Evolutionary conservation across 2,888 invertebrate genomes (phyloP).

Genomic region (Molorchus minor): DNA sequence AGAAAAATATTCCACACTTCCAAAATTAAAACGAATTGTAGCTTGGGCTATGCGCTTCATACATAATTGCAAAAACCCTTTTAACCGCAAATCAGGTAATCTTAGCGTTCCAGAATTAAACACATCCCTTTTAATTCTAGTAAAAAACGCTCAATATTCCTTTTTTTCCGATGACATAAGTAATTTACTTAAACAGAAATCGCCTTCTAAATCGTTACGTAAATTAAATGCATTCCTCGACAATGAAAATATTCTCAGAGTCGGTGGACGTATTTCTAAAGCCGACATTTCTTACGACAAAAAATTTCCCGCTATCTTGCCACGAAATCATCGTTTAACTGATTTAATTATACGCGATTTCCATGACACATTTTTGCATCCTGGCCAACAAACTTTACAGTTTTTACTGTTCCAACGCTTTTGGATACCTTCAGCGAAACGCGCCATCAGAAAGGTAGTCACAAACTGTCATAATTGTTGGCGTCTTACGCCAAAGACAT

Average conservation of each 20-base stretch:
- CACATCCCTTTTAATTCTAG: not conserved
- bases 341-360: constrained; percentile 16
- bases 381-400: constrained; percentile 10
- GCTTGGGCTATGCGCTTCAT: not conserved
- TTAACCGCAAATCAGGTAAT: not conserved
- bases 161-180: constrained; percentile 19
- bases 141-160: constrained; percentile 18
- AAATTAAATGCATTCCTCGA: constrained; percentile 32
- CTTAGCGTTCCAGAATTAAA: constrained; percentile 1
- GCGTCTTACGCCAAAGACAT: constrained; percentile 5
- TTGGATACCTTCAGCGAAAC: constrained; percentile 12
- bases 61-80: not conserved
- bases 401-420: constrained; percentile 9
- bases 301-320: constrained; percentile 28
- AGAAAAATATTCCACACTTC: not conserved
- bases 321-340: constrained; percentile 16
- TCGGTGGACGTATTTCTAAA: constrained; percentile 26
- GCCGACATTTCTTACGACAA: constrained; percentile 24
- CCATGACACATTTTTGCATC: no score
- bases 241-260: constrained; percentile 24
- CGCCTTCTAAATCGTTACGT: constrained; percentile 9
- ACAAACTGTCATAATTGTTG: constrained; percentile 15
- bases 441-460: constrained; percentile 8
- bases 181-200: not conserved
- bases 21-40: constrained; percentile 14